Evolutionary conservation across 2,113 vertebrate genomes (phyloP), one percentile per base, ranked within the genome.

Genomic region (Gallinago jamesoni): DNA sequence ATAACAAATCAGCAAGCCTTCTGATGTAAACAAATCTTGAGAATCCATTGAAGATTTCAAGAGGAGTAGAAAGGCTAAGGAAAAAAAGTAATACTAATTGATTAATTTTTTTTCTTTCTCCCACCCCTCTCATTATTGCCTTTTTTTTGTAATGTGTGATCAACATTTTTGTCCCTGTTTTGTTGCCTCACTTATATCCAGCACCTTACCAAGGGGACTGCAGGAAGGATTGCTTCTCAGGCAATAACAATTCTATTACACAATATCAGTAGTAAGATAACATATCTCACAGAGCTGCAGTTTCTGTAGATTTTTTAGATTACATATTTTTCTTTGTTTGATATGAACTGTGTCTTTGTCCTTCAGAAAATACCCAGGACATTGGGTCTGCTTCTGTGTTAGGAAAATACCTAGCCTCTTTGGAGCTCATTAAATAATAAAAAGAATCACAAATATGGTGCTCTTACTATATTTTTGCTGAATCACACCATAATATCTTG

Each of bases 1-100:
- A 87, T 94, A 96, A 90, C 60, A 89, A 94, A 86, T 89, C 62
- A 94, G 68, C 53, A 92, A 94, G 14, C 28, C 14, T 76, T 93
- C 63, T 94, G 87, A 77, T 28, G 31, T 75, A 87, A 96, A 92
- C 25, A 88, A 90, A 79, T 96, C 69, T 64, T 10, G 4, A 41
- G 10, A 94, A 27, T n/a, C 63, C 37, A 23, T 48, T 2, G 15
- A 91, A 16, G 13, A 25, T 8, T 91, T 91, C 73, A 78, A 69
- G 62, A 45, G 4, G 6, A 90, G 13, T 57, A 82, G 56, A 87
- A 96, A 76, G 18, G 31, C 23, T 80, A 68, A 9, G n/a, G 59
- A 14, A 55, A 78, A 95, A 95, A 64, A 11, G 39, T 37, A 67
- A 59, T 82, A 73, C 2, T 25, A 67, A 68, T 59, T 19, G 7